Evolutionary conservation across 2,797 vertebrate species (phyloP).

Genomic region (Gadopsis bispinosus): DNA sequence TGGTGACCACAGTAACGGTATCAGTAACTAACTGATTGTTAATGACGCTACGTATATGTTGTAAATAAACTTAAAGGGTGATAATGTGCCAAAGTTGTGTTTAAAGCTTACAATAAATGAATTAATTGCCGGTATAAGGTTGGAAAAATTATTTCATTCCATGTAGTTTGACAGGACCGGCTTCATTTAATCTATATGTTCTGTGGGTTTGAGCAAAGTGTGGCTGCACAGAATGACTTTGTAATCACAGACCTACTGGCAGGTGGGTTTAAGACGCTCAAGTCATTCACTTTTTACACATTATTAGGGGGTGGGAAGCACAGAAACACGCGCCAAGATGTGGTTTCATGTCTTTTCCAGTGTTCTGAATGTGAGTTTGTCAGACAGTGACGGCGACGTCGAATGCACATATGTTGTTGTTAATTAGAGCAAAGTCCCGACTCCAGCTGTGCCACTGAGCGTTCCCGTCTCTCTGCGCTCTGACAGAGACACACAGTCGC

Average conservation of each 20-base stretch:
- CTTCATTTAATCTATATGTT: too few species aligned
- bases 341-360: conserved; percentile 32
- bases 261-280: background rate
- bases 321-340: background rate
- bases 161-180: too few species aligned
- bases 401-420: conserved; percentile 62
- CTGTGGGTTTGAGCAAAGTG: background rate
- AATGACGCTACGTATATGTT: too few species aligned
- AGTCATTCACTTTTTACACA: background rate
- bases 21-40: too few species aligned
- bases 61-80: too few species aligned
- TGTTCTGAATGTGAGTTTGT: background rate
- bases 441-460: conserved; percentile 73
- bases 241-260: background rate
- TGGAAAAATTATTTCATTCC: background rate
- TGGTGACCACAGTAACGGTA: too few species aligned
- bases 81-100: too few species aligned
- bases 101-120: too few species aligned
- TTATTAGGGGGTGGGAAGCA: background rate
- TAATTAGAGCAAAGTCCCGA: conserved; percentile 66
- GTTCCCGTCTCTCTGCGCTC: conserved; percentile 48
- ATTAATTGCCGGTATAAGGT: background rate
- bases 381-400: conserved; percentile 37
- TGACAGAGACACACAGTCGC: conserved; percentile 42
- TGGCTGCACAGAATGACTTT: background rate